These are phyloP conservation scores for Acanthococcus lagerstroemiae DNA, from an alignment of 2,888 invertebrate genomes.

Conservation along the genomic window DNA sequence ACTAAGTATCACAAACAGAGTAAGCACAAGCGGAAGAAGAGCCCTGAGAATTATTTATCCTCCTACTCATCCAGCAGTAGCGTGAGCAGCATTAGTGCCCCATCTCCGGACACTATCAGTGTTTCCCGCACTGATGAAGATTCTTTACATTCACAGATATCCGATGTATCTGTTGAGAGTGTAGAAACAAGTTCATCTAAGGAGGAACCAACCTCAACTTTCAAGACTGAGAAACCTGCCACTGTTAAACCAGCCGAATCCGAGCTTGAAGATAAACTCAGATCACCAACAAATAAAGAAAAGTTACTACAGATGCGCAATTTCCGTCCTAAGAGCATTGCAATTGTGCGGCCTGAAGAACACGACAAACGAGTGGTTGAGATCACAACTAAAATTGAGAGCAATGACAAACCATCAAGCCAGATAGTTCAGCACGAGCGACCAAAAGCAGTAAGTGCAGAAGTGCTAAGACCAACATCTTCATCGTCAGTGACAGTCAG, in stretches of 20 bases:
- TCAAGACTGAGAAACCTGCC: neutral
- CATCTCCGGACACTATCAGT: conserved; percentile 15
- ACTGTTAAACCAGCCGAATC: neutral
- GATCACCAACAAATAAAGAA: conserved; percentile 39
- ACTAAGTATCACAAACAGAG: conserved; percentile 27
- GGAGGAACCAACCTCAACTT: neutral
- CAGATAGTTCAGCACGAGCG: conserved; percentile 35
- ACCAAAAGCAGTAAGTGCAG: conserved; percentile 28
- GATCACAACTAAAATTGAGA: conserved; percentile 5
- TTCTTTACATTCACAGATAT: conserved; percentile 13
- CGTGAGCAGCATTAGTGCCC: conserved; percentile 5
- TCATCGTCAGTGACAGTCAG: conserved; percentile 41
- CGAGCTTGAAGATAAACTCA: neutral
- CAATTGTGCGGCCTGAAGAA: conserved; percentile 18
- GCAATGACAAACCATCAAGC: neutral
- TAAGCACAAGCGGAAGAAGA: conserved; percentile 23
- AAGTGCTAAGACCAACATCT: conserved; percentile 39
- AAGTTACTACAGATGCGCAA: conserved; percentile 44
- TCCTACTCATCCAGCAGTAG: conserved; percentile 22
- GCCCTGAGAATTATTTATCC: conserved; percentile 14
- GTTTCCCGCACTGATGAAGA: conserved; percentile 32
- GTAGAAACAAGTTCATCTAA: conserved; percentile 2
- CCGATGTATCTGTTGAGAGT: conserved; percentile 30
- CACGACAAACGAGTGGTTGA: neutral
- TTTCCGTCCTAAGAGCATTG: conserved; percentile 39